Percentiles rank a stretch among this genome's conserved stretches.
These are phyloP conservation scores for Drosophila cardini DNA, from an alignment of 1,140 invertebrate genomes.

Conservation along the genomic window DNA sequence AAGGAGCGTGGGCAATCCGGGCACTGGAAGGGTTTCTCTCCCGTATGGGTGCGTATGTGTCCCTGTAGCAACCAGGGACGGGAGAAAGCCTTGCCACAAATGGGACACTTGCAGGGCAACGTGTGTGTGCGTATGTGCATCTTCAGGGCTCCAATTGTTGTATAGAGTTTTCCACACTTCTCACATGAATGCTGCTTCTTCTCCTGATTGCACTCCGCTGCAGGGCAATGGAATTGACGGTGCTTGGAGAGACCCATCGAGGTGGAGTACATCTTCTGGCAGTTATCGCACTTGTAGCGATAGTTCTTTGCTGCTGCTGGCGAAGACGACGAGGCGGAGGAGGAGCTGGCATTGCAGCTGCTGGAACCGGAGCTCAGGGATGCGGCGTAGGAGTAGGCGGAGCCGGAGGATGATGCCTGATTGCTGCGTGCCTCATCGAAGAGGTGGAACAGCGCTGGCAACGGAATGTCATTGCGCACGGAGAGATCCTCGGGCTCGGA, in stretches of 20 bases:
- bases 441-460: conserved; percentile 80
- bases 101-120: conserved; percentile 97
- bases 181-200: conserved; percentile 86
- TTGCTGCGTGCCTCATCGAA: conserved; percentile 77
- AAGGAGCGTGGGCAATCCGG: conserved; percentile 97
- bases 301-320: conserved; percentile 85
- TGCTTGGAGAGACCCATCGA: conserved; percentile 97
- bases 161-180: conserved; percentile 86
- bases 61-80: conserved; percentile 98
- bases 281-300: conserved; percentile 95
- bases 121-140: conserved; percentile 92
- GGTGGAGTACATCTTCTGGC: conserved; percentile 97
- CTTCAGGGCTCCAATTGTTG: conserved; percentile 87
- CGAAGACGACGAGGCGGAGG: conserved; percentile 17
- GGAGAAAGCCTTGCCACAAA: conserved; percentile 98
- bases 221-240: conserved; percentile 96
- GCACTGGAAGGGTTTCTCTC: conserved; percentile 98
- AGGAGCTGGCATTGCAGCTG: not conserved
- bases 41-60: conserved; percentile 95
- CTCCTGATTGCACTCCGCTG: conserved; percentile 86
- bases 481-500: conserved; percentile 83
- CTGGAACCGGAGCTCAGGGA: conserved; percentile 85
- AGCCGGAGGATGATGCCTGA: conserved; percentile 84
- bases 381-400: conserved; percentile 72
- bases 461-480: conserved; percentile 77